These are phyloP conservation scores for Rhaphigaster nebulosa DNA, from an alignment of 2,888 invertebrate genomes.

Conservation along the genomic window DNA sequence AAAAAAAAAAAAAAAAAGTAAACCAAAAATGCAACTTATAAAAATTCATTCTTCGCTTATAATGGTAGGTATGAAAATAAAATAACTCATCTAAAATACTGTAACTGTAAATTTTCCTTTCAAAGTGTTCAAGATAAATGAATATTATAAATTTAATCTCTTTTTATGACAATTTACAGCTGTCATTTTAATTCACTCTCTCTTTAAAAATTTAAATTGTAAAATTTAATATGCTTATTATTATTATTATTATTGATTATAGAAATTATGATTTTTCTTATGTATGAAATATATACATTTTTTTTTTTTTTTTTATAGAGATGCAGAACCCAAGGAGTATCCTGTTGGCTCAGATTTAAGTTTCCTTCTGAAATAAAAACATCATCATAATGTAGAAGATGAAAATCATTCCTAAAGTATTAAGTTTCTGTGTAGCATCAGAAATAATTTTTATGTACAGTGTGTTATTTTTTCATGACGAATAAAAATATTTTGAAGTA, in stretches of 20 bases:
- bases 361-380: constrained; percentile 70
- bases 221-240: neutral
- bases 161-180: too few species aligned
- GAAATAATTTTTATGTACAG: neutral
- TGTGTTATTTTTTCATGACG: constrained; percentile 43
- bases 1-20: too few species aligned
- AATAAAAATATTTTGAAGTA: constrained; percentile 34
- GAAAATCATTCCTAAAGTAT: constrained; percentile 21
- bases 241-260: neutral
- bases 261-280: neutral
- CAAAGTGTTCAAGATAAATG: too few species aligned
- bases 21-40: too few species aligned
- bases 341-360: constrained; percentile 75
- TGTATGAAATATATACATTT: neutral
- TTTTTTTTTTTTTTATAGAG: constrained; percentile 70
- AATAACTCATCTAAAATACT: too few species aligned
- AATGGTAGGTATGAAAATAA: too few species aligned
- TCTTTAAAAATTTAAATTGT: neutral
- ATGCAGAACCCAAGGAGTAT: constrained; percentile 72
- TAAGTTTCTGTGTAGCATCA: constrained; percentile 6
- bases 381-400: neutral
- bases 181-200: too few species aligned
- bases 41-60: too few species aligned
- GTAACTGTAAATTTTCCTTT: too few species aligned
- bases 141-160: too few species aligned